phyloP scores from a whole-genome alignment of 2,888 invertebrate species.

The Scaeva pyrastri region DNA sequence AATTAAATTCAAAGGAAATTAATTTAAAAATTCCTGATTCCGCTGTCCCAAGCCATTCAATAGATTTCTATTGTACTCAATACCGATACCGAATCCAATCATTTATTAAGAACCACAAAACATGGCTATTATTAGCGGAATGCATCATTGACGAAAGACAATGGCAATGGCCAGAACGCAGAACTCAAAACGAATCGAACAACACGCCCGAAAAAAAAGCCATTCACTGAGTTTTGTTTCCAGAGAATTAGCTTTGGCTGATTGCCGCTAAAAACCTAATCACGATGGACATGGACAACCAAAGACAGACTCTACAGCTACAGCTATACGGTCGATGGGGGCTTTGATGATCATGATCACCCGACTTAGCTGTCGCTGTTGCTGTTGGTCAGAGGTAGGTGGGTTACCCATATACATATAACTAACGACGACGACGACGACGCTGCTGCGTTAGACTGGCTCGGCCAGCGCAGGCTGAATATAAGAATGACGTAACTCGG shows the following conservation, averaged over 20 bases:
- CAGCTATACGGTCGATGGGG: background rate
- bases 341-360: conserved; percentile 36
- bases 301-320: background rate
- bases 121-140: conserved; percentile 63
- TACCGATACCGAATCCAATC: conserved; percentile 30
- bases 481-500: conserved; percentile 69
- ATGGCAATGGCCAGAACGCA: conserved; percentile 20
- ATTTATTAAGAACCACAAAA: conserved; percentile 48
- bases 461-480: conserved; percentile 53
- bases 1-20: conserved; percentile 4
- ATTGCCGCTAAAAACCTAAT: conserved; percentile 60
- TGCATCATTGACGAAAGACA: conserved; percentile 61
- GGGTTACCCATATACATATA: conserved; percentile 27
- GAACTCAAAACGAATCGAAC: conserved; percentile 51
- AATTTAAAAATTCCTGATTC: conserved; percentile 20
- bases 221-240: conserved; percentile 46
- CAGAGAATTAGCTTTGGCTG: conserved; percentile 51
- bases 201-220: conserved; percentile 34
- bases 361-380: background rate
- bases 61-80: no score
- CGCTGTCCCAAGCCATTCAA: conserved; percentile 9
- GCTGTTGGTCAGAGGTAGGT: background rate
- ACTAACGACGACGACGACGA: no score
- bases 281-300: conserved; percentile 32
- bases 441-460: background rate